Evolutionary conservation across 1,140 invertebrate species (phyloP), one percentile per base, ranked within the genome.

Genomic region (Calliopsis andreniformis): DNA sequence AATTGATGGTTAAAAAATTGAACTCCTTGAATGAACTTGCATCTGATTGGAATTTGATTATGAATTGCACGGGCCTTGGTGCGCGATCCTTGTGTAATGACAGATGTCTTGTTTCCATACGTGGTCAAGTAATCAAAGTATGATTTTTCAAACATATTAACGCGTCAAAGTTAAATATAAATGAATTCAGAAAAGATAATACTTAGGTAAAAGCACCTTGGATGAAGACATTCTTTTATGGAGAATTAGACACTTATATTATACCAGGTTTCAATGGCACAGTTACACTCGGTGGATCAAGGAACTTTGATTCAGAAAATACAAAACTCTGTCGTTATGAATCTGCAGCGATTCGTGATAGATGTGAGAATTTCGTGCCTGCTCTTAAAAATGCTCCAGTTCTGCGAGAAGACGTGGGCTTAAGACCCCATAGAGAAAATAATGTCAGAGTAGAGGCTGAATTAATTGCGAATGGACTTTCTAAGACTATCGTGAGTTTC

Each of bases 41-140:
- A 1, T 78, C 91, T 18, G 86, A 95, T 55, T 98, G 94, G 87
- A 95, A 98, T 90, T 90, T 97, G 4, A 93, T 98, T 35, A 94
- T 99, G 2, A 99, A 99, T 89, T 99, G 98, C 87, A 94, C 95
- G 0, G 98, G 98, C 3, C 91, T 98, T 43, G 96, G 96, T 7
- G 95, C 97, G 14, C 94, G 94, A 87, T 89, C 94, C 80, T 92
- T 99, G 25, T 96, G 96, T 79, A 92, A 94, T 39, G 98, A 99
- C 89, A 87, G 92, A 67, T 93, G 94, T 86, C 85, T 99, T 23
- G 94, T 97, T 43, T 96, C 98, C 0, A 94, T 99, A n/a, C 93
- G 97, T 71, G 98, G 98, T 7, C 98, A 99, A 93, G 93, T 98
- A 1, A 92, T 96, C 18, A 97, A 97, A 93, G 96, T 96, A 91